phyloP scores from a whole-genome alignment of 2,888 invertebrate species.

The Apotomis turbidana region DNA sequence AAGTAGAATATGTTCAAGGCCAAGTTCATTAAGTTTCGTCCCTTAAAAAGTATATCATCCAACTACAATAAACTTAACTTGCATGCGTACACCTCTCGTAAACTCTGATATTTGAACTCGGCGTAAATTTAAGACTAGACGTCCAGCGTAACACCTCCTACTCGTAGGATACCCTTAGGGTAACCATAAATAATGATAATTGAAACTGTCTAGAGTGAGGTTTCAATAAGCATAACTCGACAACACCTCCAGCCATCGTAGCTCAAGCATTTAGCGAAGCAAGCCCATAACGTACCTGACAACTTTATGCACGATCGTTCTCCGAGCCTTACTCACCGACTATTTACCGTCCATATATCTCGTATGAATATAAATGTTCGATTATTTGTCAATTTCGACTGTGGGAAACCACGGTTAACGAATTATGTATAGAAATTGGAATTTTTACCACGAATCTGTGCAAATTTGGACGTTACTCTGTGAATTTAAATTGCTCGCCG shows the following conservation, averaged over 20 bases:
- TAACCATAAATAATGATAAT: slow-evolving; percentile 3
- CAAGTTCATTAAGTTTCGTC: too few species aligned
- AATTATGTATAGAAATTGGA: slow-evolving; percentile 36
- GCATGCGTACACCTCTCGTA: too few species aligned
- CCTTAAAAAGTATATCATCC: too few species aligned
- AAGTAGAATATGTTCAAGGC: too few species aligned
- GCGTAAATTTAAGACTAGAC: not conserved
- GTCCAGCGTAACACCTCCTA: not conserved
- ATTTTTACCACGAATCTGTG: slow-evolving; percentile 37
- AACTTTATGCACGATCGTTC: slow-evolving; percentile 18
- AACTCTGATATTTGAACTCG: too few species aligned
- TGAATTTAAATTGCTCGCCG: slow-evolving; percentile 23
- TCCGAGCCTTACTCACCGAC: slow-evolving; percentile 6
- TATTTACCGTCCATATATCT: slow-evolving; percentile 30
- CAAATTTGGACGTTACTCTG: slow-evolving; percentile 28
- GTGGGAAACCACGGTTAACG: slow-evolving; percentile 30
- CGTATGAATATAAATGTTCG: slow-evolving; percentile 33
- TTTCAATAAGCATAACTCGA: slow-evolving; percentile 31
- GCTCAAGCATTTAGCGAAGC: slow-evolving; percentile 19
- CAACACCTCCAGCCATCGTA: slow-evolving; percentile 18
- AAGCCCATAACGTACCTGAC: slow-evolving; percentile 14
- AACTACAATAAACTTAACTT: too few species aligned
- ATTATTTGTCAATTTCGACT: slow-evolving; percentile 24
- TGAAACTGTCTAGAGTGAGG: slow-evolving; percentile 10
- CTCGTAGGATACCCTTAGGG: not conserved